Evolutionary conservation across 2,888 invertebrate species (phyloP), one percentile per base, ranked within the genome.

Genomic region (Chouioia cunea): DNA sequence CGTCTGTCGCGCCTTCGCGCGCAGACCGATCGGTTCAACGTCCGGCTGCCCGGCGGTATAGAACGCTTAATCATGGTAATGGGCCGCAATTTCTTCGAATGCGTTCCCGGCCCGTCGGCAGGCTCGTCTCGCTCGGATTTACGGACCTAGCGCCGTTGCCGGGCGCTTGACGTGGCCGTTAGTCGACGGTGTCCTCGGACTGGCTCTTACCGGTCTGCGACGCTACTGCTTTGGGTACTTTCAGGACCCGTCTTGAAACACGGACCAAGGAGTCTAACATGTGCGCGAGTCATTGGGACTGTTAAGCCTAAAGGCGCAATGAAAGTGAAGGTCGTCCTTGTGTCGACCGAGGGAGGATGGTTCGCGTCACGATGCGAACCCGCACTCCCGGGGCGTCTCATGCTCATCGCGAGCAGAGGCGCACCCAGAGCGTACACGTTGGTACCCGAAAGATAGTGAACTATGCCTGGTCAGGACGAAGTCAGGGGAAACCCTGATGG

Each of bases 191-290:
- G 78, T 75, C 76, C 79, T 81, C 75, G 74, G 77, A 80, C 79
- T 46, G 80, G 77, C 78, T 77, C 50, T 23, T 79, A 78, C 81
- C 81, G 47, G 74, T 76, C 76, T 27, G 74, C 74, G 76, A 74
- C 74, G 76, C 81, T 83, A 80, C 79, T 80, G 83, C 81, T 83
- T 83, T 81, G 82, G 83, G 79, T 80, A 79, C 80, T 79, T 77
- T 79, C 79, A 79, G 89, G 90, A 90, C 90, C 91, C 91, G 91
- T 91, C 91, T 91, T 91, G 91, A 91, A 91, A 91, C 90, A 91
- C 90, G 90, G 90, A 91, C 91, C 90, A 90, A 90, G 90, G 89
- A 91, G 90, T 90, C 88, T 89, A 90, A 88, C 90, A 89, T 89
- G 89, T 90, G 87, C 88, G 91, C 91, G 87, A 91, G 91, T 91